Evolutionary conservation across 2,113 vertebrate genomes (phyloP), one percentile per base, ranked within the genome.

Genomic region (Corythornis vintsioides): DNA sequence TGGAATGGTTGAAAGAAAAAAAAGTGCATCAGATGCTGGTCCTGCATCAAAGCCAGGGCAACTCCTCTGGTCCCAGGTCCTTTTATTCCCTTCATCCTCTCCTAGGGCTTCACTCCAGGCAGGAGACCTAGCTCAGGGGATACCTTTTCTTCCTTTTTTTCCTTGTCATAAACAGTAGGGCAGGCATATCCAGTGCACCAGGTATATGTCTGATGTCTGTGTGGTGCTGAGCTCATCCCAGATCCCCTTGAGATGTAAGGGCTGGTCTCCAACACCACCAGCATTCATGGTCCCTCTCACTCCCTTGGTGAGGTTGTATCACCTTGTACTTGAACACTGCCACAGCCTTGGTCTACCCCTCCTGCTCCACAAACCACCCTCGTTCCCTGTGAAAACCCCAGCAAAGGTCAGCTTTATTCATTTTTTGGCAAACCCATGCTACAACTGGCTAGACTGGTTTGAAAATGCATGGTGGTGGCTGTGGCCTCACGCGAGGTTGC

Each of bases 381-480:
- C 21, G 13, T 78, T 3, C 28, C 4, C 22, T 38, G 47, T 60
- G n/a, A 7, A 57, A 65, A n/a, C 3, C 17, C 31, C 38, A 47
- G 64, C 18, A 73, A 93, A 88, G 76, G 59, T 70, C 60, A 88
- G 43, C 57, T 89, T 78, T 31, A 8, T 38, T 56, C 11, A 0
- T 24, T 81, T 63, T 57, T 67, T 93, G 72, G 75, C 72, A 83
- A 86, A 22, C 4, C 10, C 50, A 4, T 0, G 0, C 7, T 73
- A 4, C 16, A 42, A 50, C 72, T 77, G 83, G 86, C 56, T 43
- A 20, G 47, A 92, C 86, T 77, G 72, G 86, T 95, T 92, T 93
- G 88, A 18, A 25, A 60, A 70, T 33, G 40, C 71, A 79, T 42
- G 40, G 43, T 92, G 89, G 88, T 3, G 2, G 48, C 69, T 1